Evolutionary conservation across 2,888 invertebrate species (phyloP), one percentile per base, ranked within the genome.

Genomic region (Cyclophora albipunctata): DNA sequence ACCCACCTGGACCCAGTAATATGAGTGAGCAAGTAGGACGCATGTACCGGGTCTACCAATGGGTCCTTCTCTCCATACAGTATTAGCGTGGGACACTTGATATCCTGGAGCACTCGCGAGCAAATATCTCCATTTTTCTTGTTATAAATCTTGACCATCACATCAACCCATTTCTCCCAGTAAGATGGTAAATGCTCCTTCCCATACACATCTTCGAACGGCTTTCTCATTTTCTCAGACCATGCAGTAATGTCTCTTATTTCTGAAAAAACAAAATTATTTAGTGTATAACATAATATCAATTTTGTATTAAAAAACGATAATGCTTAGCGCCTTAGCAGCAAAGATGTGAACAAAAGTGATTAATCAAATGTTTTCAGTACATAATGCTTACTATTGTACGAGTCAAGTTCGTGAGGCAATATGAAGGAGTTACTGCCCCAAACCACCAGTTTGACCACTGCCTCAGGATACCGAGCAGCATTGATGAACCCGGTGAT

Each of bases 1-100:
- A 20, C 20, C 20, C 20, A 95, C 95, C 88, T 91, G 20, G 94
- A 91, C 40, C 90, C 83, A 52, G 82, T 78, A 48, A 96, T 94
- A 63, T 93, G 87, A 7, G 92, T 84, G 47, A 91, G 87, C 33
- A 97, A 81, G 81, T 93, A 93, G 1, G 92, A 87, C 0, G 93
- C 91, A 84, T 97, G 97, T 55, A 93, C 92, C 33, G 84, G 71
- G 2, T 93, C 91, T 2, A 97, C 92, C 81, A 96, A 84, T 0
- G 93, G 91, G 80, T 98, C 97, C 71, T 95, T 94, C 58, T 91
- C 90, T 0, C 97, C 97, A 69, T 97, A 95, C 45, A 98, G 69
- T 60, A 98, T 93, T 33, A 96, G 90, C 0, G 95, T 95, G 0
- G 94, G 94, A 58, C 94, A 94, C 48, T 86, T 85, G 33, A 97